Evolutionary conservation across 2,888 invertebrate species (phyloP).

Genomic region (Maniola hyperantus): DNA sequence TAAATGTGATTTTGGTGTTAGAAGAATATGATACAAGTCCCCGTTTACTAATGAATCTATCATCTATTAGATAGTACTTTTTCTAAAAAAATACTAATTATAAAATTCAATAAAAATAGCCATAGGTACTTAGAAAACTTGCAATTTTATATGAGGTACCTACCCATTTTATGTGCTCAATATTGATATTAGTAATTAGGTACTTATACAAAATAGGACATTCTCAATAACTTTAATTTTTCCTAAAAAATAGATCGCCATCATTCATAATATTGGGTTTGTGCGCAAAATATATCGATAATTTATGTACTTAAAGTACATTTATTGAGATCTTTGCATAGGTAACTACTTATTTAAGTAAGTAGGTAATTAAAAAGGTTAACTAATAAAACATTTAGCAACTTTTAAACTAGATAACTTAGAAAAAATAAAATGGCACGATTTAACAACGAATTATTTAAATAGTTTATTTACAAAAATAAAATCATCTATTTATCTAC

Average conservation of each 20-base stretch:
- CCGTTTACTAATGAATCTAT: background rate
- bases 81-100: too few species aligned
- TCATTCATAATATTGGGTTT: background rate
- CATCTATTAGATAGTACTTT: too few species aligned
- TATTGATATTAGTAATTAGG: background rate
- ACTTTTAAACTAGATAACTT: background rate
- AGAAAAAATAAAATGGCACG: background rate
- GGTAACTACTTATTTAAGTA: background rate
- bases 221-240: background rate
- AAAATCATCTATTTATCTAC: conserved; percentile 13
- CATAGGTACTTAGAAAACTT: background rate
- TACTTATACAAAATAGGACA: background rate
- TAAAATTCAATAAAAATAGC: background rate
- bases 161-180: background rate
- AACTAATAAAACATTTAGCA: background rate
- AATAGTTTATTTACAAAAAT: conserved; percentile 23
- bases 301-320: background rate
- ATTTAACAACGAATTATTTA: background rate
- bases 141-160: background rate
- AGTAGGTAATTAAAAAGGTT: background rate
- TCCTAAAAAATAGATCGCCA: background rate
- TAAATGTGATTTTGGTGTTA: too few species aligned
- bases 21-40: too few species aligned
- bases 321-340: background rate
- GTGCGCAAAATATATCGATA: conserved; percentile 9